phyloP scores from a whole-genome alignment of 2,797 vertebrate genomes.

The Alectoris magna region DNA sequence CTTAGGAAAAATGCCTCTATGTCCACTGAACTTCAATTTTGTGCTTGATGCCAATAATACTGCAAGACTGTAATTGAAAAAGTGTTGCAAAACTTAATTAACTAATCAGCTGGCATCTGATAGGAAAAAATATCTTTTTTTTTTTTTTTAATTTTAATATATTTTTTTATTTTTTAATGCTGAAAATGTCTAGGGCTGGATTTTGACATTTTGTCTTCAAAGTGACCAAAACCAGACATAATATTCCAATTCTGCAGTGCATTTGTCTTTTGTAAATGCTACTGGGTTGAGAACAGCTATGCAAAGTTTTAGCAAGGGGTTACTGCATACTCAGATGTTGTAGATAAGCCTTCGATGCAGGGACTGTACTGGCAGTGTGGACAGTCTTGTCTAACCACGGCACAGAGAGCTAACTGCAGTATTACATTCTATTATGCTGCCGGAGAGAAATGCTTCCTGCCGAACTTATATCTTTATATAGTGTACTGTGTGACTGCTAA shows the following conservation, averaged over 20 bases:
- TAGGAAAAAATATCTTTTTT: background rate
- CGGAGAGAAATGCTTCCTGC: conserved; percentile 17
- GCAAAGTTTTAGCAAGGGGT: background rate
- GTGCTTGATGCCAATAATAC: background rate
- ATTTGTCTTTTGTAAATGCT: background rate
- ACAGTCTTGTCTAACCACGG: background rate
- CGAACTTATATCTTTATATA: conserved; percentile 55
- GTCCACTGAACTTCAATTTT: background rate
- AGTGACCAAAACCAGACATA: background rate
- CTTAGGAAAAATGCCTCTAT: background rate
- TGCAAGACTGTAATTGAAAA: background rate
- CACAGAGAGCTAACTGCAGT: background rate
- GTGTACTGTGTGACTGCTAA: conserved; percentile 58
- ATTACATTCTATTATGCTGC: background rate
- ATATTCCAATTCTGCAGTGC: background rate
- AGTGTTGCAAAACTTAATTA: background rate
- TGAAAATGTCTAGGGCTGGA: background rate
- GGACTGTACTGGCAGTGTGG: background rate
- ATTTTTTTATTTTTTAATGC: background rate
- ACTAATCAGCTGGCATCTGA: background rate
- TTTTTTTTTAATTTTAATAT: too few species aligned
- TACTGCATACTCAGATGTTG: background rate
- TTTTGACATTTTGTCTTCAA: background rate
- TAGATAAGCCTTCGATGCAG: background rate
- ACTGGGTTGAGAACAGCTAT: background rate